phyloP scores from a whole-genome alignment of 2,113 vertebrate genomes.

The Rhombomys opimus region DNA sequence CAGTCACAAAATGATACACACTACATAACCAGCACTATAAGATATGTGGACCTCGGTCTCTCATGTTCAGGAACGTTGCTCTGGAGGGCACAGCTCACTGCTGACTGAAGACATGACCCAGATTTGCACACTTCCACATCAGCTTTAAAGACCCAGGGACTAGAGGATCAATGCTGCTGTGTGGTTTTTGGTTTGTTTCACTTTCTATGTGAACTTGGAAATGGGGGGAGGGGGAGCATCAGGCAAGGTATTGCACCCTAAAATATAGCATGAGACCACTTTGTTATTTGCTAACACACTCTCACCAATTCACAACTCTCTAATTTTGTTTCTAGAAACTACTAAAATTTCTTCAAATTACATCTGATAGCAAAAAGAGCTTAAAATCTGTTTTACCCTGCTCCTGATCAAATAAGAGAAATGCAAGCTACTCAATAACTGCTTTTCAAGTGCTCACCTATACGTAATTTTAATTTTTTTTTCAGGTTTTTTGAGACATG shows the following conservation, averaged over 20 bases:
- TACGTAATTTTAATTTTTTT: neutral
- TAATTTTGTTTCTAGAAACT: conserved; percentile 50
- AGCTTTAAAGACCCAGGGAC: conserved; percentile 9
- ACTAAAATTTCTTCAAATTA: conserved; percentile 58
- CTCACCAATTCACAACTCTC: conserved; percentile 15
- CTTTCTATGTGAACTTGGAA: conserved; percentile 44
- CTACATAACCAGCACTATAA: neutral
- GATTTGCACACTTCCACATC: neutral
- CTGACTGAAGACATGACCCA: conserved; percentile 20
- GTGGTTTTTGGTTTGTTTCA: neutral
- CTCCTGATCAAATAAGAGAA: conserved; percentile 10
- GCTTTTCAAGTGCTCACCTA: neutral
- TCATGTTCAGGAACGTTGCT: conserved; percentile 26
- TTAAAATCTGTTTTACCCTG: neutral
- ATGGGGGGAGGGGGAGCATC: neutral
- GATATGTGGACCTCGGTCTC: neutral
- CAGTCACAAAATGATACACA: neutral
- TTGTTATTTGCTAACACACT: conserved; percentile 30
- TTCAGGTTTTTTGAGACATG: neutral
- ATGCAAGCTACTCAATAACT: neutral
- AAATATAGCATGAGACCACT: conserved; percentile 42
- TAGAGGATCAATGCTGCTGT: neutral
- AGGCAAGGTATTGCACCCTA: neutral
- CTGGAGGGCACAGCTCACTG: conserved; percentile 1
- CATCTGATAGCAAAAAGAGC: neutral